Evolutionary conservation across 2,113 vertebrate genomes (phyloP).

Genomic region (Peromyscus californicus): DNA sequence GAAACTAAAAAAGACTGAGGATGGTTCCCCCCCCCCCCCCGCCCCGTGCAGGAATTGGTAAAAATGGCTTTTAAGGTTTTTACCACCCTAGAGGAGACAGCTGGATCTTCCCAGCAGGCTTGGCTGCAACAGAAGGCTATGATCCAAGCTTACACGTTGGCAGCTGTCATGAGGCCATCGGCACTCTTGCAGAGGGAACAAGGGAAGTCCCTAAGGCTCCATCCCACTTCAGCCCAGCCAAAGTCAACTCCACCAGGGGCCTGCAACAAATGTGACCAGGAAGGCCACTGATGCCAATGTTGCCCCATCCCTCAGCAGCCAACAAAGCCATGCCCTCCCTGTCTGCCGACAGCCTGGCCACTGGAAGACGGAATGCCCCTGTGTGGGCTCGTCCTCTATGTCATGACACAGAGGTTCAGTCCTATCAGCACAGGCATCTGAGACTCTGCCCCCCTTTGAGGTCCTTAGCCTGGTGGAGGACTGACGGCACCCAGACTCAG

Average conservation of each 20-base stretch:
- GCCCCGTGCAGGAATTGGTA: not conserved
- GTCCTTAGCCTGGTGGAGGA: not conserved
- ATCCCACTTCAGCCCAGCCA: not conserved
- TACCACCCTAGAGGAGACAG: not conserved
- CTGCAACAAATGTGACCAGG: not conserved
- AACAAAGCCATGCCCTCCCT: not conserved
- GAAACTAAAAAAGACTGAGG: not conserved
- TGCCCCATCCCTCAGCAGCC: not conserved
- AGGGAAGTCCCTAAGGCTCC: not conserved
- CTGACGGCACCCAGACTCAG: too few relatives aligned
- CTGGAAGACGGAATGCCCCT: not conserved
- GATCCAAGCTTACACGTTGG: not conserved
- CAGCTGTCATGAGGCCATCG: too few relatives aligned
- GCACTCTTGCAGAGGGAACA: too few relatives aligned
- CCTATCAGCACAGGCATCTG: not conserved
- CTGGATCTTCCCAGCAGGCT: not conserved
- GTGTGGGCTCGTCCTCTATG: not conserved
- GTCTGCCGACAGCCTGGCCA: not conserved
- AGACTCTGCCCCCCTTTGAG: too few relatives aligned
- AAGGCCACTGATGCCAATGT: too few relatives aligned
- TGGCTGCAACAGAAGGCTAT: too few relatives aligned
- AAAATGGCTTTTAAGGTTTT: not conserved
- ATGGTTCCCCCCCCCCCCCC: too few relatives aligned
- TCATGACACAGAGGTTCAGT: not conserved
- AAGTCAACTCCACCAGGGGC: not conserved